Conservation (phyloP, 2,888 invertebrate genomes). For the Cephus pulcher region DNA sequence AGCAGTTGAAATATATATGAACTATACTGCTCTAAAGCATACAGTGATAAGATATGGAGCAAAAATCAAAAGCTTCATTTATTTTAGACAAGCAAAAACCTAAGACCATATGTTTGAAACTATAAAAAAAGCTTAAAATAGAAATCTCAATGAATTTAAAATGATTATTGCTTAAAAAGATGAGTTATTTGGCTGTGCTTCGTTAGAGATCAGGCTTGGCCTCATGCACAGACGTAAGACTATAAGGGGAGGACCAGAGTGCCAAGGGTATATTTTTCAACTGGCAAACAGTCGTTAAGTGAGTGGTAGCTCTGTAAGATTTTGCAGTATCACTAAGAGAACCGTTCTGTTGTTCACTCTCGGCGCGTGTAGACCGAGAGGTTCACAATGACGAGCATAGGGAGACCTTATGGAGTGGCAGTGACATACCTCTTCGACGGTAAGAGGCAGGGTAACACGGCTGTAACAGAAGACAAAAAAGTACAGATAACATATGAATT, state of each 20-base stretch:
- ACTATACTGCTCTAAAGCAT: background rate
- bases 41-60: background rate
- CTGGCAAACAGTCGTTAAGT: slow-evolving; percentile 39
- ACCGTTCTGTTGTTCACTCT: background rate
- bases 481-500: slow-evolving; percentile 20
- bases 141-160: background rate
- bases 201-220: background rate
- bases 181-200: background rate
- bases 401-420: slow-evolving; percentile 15
- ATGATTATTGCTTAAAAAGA: background rate
- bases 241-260: background rate
- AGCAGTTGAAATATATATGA: background rate
- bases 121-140: background rate
- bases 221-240: background rate
- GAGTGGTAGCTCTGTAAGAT: slow-evolving; percentile 42
- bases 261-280: background rate
- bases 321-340: slow-evolving; percentile 18
- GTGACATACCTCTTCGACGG: slow-evolving; percentile 92
- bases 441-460: slow-evolving; percentile 95
- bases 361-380: background rate
- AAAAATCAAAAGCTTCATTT: background rate
- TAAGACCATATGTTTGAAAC: background rate
- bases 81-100: background rate
- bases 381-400: slow-evolving; percentile 5
- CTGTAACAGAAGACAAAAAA: slow-evolving; percentile 75